Evolutionary conservation across 2,888 invertebrate species (phyloP), one percentile per base, ranked within the genome.

Genomic region (Hemaris fuciformis): DNA sequence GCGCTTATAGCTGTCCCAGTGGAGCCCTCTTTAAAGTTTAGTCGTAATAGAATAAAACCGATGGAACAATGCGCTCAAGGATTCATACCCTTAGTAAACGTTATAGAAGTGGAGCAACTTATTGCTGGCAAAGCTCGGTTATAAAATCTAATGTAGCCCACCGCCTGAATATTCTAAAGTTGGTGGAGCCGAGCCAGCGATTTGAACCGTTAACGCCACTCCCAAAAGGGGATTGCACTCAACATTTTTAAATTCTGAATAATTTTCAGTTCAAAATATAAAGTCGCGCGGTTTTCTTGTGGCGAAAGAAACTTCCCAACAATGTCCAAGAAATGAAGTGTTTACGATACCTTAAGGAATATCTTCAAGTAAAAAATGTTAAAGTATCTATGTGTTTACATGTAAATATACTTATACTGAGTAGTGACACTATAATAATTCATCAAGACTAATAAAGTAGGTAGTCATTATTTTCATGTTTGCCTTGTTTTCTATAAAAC

Each of bases 21-120:
- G 80, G 81, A 81, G 79, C 78, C 86, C 88, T 89, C 89, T 89
- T 89, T 87, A 88, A 90, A 90, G 83, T 91, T 90, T 85, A 87
- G 85, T 78, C 79, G 81, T 90, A 88, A 91, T 90, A 87, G 92
- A 91, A 91, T 91, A 90, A 91, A 91, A 90, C 83, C 85, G 86
- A 80, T 87, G 81, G 87, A 87, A 89, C 88, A 88, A 87, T 85
- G 81, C 72, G 76, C 76, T 59, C 59, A 48, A 62, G 38, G 41
- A 59, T 59, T 70, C 71, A 69, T 79, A 76, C 75, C 13, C 7
- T 34, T 60, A n/a, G 43, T 31, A 42, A 62, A 45, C 42, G 45
- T 74, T 69, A 74, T 80, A 81, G 80, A 79, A 86, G 84, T 82
- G 79, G 79, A 74, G 73, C 72, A 77, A 84, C 77, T 85, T 84